Evolutionary conservation across 2,797 vertebrate genomes (phyloP).

Genomic region (Corythornis leucogaster): DNA sequence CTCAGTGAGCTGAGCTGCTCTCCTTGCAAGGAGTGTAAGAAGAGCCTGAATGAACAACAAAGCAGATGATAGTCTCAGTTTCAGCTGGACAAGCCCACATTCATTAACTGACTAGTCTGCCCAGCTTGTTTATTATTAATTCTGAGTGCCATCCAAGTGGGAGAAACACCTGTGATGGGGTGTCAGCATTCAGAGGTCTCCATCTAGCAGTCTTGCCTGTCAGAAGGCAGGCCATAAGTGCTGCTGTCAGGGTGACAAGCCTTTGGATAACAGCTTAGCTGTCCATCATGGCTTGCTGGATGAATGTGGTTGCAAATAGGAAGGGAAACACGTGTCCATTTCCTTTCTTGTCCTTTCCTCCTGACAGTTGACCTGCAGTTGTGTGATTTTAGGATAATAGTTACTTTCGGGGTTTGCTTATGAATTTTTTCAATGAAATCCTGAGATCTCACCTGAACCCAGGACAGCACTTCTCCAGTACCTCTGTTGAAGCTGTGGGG

Average conservation of each 20-base stretch:
- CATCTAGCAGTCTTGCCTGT: not conserved
- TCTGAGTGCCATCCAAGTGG: not conserved
- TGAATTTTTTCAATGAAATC: not conserved
- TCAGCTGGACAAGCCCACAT: not conserved
- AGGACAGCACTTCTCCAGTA: not conserved
- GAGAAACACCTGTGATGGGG: conserved; percentile 47
- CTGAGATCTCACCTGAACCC: not conserved
- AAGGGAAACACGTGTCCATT: conserved; percentile 18
- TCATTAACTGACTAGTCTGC: not conserved
- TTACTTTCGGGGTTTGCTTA: not conserved
- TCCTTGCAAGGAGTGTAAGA: not conserved
- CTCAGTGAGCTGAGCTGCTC: fast-evolving
- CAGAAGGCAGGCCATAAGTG: not conserved
- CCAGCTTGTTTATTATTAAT: conserved; percentile 32
- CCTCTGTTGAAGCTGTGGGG: not conserved
- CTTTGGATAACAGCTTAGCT: not conserved
- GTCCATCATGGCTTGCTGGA: not conserved
- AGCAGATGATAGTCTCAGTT: not conserved
- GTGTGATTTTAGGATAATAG: not conserved
- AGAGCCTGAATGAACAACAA: not conserved
- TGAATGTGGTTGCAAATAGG: not conserved
- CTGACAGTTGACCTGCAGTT: not conserved
- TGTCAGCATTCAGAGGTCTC: conserved; percentile 15
- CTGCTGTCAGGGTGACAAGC: not conserved
- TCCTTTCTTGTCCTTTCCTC: not conserved